Evolutionary conservation across 2,888 invertebrate species (phyloP).

Genomic region (Tetanocera ferruginea): DNA sequence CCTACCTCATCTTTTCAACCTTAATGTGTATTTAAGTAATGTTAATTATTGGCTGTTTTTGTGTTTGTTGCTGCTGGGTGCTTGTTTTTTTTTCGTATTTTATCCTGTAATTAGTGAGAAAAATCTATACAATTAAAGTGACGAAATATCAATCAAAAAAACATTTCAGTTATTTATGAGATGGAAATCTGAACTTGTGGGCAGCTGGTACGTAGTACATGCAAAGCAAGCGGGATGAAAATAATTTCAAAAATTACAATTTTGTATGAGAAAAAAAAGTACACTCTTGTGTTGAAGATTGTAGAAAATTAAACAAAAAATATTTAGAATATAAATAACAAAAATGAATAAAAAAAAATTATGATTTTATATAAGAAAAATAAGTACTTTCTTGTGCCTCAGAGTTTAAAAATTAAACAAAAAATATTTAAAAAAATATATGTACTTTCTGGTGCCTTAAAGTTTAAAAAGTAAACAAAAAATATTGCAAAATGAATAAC

Average conservation of each 20-base stretch:
- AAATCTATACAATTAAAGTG: constrained; percentile 24
- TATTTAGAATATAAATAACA: no score
- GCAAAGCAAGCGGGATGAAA: not conserved
- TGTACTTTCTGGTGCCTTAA: not conserved
- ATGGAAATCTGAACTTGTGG: no score
- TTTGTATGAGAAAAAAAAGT: no score
- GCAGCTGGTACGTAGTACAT: not conserved
- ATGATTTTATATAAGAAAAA: no score
- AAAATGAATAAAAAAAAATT: no score
- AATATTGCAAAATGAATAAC: no score
- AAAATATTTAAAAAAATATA: no score
- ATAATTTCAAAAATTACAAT: not conserved
- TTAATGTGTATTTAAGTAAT: constrained; percentile 65
- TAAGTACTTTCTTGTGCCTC: no score
- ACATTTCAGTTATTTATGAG: not conserved
- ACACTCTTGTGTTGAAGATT: no score
- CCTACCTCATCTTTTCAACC: constrained; percentile 54
- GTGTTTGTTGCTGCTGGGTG: not conserved
- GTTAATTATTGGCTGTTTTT: constrained; percentile 57
- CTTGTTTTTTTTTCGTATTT: constrained; percentile 6
- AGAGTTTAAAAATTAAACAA: no score
- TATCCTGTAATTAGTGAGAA: constrained; percentile 5
- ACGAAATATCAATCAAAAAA: constrained; percentile 36
- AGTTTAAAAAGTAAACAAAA: no score
- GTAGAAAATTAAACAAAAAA: no score